Percentiles rank a stretch among this genome's conserved stretches.
These are phyloP conservation scores for Zapus hudsonius DNA, from an alignment of 2,113 vertebrate genomes.

Conservation along the genomic window DNA sequence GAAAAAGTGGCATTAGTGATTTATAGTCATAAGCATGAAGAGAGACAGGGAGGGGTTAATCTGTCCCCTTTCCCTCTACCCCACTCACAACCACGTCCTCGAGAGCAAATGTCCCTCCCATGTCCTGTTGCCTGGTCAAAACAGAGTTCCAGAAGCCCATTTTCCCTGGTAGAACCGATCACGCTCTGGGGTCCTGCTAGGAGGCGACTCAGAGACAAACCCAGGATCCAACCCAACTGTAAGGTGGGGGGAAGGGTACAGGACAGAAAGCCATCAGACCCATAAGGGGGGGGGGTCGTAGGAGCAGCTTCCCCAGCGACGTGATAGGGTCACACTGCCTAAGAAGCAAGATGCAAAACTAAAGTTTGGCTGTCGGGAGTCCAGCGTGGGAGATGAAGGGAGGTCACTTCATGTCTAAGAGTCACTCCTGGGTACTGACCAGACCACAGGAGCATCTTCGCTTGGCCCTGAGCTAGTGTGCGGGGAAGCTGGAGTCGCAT, in stretches of 20 bases:
- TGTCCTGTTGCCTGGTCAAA: neutral
- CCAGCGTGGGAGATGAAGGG: neutral
- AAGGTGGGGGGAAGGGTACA: no score
- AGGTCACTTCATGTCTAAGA: neutral
- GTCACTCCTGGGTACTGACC: neutral
- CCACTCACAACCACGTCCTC: neutral
- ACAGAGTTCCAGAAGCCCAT: no score
- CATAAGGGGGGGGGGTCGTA: neutral
- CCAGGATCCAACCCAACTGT: no score
- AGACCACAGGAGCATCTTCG: neutral
- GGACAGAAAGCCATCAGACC: neutral
- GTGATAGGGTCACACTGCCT: neutral
- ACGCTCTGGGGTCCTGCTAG: neutral
- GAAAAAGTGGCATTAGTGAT: neutral
- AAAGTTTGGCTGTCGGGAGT: slow-evolving; percentile 58
- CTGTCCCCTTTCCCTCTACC: neutral
- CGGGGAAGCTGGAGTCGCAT: neutral
- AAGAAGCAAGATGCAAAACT: neutral
- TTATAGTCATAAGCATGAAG: neutral
- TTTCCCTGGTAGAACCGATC: neutral
- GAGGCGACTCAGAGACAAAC: neutral
- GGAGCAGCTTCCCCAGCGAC: neutral
- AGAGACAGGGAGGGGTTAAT: neutral
- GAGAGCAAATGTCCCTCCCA: neutral
- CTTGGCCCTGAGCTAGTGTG: neutral